These are phyloP conservation scores for Patella depressa DNA, from an alignment of 2,888 invertebrate genomes.

Conservation along the genomic window DNA sequence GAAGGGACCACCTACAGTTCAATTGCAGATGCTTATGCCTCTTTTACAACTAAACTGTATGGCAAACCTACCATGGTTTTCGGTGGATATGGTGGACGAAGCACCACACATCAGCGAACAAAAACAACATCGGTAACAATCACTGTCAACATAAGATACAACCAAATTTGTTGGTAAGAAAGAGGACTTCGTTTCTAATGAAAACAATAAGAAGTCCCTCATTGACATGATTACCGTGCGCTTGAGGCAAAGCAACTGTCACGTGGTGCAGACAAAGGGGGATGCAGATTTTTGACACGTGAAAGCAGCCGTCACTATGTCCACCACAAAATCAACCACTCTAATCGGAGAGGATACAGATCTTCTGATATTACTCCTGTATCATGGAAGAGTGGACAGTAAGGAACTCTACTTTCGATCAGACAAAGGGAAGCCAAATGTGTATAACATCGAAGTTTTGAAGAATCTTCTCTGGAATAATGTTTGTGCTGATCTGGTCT, in stretches of 20 bases:
- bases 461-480: background rate
- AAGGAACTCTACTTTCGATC: too few species aligned
- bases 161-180: constrained; percentile 12
- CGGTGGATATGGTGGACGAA: too few species aligned
- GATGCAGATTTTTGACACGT: constrained; percentile 53
- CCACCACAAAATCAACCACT: constrained; percentile 19
- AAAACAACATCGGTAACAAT: too few species aligned
- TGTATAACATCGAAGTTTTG: too few species aligned
- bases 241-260: constrained; percentile 25
- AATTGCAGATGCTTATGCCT: too few species aligned
- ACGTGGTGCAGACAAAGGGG: constrained; percentile 35
- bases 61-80: too few species aligned
- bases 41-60: background rate
- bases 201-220: constrained; percentile 48
- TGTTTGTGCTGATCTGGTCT: constrained; percentile 23
- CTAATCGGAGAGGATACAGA: constrained; percentile 40
- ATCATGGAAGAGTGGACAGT: too few species aligned
- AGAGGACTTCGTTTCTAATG: constrained; percentile 45
- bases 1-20: background rate
- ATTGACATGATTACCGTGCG: constrained; percentile 34
- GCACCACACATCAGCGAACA: too few species aligned
- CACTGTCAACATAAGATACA: background rate
- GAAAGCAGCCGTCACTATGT: constrained; percentile 33
- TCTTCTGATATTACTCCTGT: constrained; percentile 32
- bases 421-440: too few species aligned